Evolutionary conservation across 2,888 invertebrate species (phyloP).

Genomic region (Crioceris asparagi): DNA sequence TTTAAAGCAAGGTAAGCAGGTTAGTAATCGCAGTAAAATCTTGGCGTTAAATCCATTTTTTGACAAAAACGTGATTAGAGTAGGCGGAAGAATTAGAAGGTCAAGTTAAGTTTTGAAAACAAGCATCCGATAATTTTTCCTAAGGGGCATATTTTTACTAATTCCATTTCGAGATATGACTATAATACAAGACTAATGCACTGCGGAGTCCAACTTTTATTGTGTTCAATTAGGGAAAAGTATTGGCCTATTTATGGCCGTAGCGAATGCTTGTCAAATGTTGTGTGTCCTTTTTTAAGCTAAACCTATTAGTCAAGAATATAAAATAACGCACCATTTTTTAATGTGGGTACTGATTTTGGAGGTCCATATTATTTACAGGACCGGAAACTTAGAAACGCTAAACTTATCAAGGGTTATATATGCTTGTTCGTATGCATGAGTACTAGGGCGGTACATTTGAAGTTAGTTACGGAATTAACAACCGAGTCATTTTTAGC

Average conservation of each 20-base stretch:
- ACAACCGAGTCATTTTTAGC: slow-evolving; percentile 2
- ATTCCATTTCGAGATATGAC: not conserved
- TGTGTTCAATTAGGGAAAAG: slow-evolving; percentile 4
- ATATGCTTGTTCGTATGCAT: slow-evolving; percentile 5
- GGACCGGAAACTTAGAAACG: slow-evolving; percentile 3
- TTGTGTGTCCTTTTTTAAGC: slow-evolving; percentile 5
- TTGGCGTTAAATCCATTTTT: not conserved
- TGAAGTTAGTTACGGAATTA: slow-evolving; percentile 2
- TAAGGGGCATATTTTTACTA: not conserved
- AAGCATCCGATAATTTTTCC: too few species aligned
- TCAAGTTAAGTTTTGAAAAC: too few species aligned
- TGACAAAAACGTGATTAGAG: not conserved
- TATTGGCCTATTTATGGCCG: slow-evolving; percentile 6
- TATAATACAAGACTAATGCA: not conserved
- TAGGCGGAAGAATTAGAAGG: not conserved
- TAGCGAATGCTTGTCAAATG: slow-evolving; percentile 1
- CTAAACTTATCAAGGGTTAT: slow-evolving; percentile 4
- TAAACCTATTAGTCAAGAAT: slow-evolving; percentile 3
- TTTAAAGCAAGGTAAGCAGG: too few species aligned
- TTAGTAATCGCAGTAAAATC: not conserved
- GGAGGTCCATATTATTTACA: slow-evolving; percentile 3
- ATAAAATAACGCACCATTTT: slow-evolving; percentile 2
- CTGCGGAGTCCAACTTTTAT: not conserved
- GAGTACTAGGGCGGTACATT: slow-evolving; percentile 4
- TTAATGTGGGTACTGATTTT: slow-evolving; percentile 5